phyloP scores from a whole-genome alignment of 1,140 invertebrate genomes.

The Drosophila guanche region DNA sequence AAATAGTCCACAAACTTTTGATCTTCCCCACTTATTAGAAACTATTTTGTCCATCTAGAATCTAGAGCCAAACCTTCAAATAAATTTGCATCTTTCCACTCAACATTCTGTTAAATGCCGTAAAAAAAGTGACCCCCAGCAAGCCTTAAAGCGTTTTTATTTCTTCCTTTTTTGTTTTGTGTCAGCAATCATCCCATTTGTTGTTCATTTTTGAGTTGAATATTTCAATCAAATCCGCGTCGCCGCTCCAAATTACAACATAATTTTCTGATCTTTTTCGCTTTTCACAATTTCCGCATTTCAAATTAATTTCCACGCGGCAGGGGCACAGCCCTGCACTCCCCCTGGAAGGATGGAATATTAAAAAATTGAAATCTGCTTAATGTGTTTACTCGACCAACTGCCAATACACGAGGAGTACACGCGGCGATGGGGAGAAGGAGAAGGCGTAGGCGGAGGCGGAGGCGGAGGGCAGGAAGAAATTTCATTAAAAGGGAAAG shows the following conservation, averaged over 20 bases:
- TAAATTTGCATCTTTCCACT: no score
- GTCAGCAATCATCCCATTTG: slow-evolving; percentile 24
- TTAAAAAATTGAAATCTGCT: slow-evolving; percentile 70
- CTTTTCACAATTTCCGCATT: slow-evolving; percentile 68
- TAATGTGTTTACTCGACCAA: slow-evolving; percentile 64
- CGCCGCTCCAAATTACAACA: slow-evolving; percentile 59
- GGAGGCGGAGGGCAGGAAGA: slow-evolving; percentile 19
- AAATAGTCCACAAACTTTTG: no score
- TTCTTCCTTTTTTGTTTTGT: background rate
- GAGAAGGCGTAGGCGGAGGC: no score
- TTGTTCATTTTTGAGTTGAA: slow-evolving; percentile 22
- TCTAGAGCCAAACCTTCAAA: no score
- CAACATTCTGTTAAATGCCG: no score
- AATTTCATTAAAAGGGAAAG: slow-evolving; percentile 65
- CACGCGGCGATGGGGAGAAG: no score
- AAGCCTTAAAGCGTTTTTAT: no score
- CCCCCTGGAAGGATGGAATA: slow-evolving; percentile 20
- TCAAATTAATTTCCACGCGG: slow-evolving; percentile 62
- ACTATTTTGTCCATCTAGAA: no score
- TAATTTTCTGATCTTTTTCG: slow-evolving; percentile 46
- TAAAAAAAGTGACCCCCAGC: background rate
- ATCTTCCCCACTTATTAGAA: no score
- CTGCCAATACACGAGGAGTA: slow-evolving; percentile 12
- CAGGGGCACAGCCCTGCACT: background rate
- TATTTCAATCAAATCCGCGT: slow-evolving; percentile 62